A percentile compares a stretch with the other conserved stretches of the same genome.
phyloP scores from a whole-genome alignment of 1,140 invertebrate genomes.

The Gryllus bimaculatus region DNA sequence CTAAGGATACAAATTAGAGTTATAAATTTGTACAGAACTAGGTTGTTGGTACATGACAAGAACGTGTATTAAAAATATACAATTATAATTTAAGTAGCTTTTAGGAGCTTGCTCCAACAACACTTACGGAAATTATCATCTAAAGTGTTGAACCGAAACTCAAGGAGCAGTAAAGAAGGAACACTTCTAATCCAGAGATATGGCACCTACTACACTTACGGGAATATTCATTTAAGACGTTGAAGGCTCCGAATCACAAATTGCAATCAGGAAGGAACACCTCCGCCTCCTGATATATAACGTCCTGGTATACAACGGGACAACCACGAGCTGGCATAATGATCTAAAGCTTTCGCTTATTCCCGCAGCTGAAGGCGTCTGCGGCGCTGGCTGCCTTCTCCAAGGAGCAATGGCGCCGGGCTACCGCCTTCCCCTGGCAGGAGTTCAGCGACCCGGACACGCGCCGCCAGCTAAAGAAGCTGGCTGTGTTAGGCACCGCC shows the following conservation, averaged over 20 bases:
- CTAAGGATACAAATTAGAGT: no score
- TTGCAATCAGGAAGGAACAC: neutral
- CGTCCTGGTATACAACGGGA: neutral
- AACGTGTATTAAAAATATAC: no score
- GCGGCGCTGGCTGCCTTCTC: constrained; percentile 33
- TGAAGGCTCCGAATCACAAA: neutral
- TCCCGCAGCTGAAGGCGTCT: constrained; percentile 25
- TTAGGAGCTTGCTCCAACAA: no score
- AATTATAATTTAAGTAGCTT: no score
- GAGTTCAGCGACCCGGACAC: constrained; percentile 48
- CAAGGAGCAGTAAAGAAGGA: no score
- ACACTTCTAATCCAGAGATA: neutral
- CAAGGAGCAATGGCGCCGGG: constrained; percentile 45
- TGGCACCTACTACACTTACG: neutral
- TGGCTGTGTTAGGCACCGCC: constrained; percentile 53
- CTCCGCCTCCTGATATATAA: neutral
- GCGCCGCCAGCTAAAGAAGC: constrained; percentile 52
- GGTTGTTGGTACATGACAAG: no score
- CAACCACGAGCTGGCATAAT: neutral
- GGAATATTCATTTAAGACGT: neutral
- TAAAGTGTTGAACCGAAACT: no score
- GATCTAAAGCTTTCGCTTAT: neutral
- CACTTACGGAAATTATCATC: no score
- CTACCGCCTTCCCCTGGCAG: constrained; percentile 51
- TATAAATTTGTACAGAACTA: no score